Conservation (phyloP, 2,797 vertebrate species). For the Poecile montanus region DNA sequence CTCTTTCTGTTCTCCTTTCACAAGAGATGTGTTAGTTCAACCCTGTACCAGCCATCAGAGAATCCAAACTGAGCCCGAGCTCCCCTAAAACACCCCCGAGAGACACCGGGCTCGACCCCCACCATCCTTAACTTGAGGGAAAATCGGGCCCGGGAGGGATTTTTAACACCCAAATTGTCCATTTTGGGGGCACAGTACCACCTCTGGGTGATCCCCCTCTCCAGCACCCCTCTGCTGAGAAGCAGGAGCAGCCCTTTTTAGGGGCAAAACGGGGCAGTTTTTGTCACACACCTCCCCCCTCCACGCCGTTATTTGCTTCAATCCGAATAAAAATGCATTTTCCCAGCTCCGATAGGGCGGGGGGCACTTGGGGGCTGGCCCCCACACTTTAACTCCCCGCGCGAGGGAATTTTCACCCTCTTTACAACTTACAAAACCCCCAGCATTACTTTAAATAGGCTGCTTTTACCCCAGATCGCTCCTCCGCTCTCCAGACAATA, state of each 20-base stretch:
- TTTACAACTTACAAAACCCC: not conserved
- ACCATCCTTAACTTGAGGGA: not conserved
- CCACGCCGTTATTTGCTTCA: not conserved
- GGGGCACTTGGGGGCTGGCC: not conserved
- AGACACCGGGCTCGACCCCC: not conserved
- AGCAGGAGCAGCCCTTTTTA: not conserved
- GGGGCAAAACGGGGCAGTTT: not conserved
- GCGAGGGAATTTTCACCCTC: not conserved
- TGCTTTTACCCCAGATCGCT: not conserved
- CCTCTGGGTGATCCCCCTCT: not conserved
- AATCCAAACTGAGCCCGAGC: not conserved
- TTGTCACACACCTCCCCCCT: not conserved
- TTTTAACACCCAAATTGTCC: not conserved
- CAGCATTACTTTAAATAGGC: not conserved
- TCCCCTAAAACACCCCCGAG: not conserved
- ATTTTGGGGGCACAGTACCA: rapidly evolving
- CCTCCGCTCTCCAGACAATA: not conserved
- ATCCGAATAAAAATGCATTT: not conserved
- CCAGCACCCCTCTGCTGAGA: not conserved
- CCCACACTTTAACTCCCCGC: not conserved
- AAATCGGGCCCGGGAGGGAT: not conserved
- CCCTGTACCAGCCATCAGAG: not conserved
- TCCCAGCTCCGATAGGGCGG: not conserved
- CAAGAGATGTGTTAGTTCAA: not conserved
- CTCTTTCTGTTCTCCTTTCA: not conserved